Evolutionary conservation across 2,888 invertebrate genomes (phyloP).

Genomic region (Yponomeuta plumbellus): DNA sequence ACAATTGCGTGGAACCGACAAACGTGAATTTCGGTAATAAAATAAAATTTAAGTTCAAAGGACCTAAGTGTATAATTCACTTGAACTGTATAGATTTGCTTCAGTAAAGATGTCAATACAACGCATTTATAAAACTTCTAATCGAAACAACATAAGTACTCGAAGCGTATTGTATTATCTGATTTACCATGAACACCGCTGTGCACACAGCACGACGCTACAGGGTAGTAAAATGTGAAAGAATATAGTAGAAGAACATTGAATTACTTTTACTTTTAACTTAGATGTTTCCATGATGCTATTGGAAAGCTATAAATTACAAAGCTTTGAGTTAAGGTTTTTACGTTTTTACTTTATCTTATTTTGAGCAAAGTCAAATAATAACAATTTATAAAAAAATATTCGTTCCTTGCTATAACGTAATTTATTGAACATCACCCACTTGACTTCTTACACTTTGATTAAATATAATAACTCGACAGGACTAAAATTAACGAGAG

Average conservation of each 20-base stretch:
- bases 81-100: constrained; percentile 21
- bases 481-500: constrained; percentile 48
- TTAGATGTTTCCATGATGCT: constrained; percentile 15
- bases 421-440: background rate
- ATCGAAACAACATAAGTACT: background rate
- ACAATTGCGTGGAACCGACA: constrained; percentile 21
- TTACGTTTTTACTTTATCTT: background rate
- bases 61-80: too few species aligned
- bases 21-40: constrained; percentile 13
- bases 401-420: background rate
- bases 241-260: constrained; percentile 26
- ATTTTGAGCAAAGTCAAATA: background rate
- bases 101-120: constrained; percentile 36
- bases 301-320: constrained; percentile 22
- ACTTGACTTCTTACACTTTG: background rate
- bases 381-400: background rate
- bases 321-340: background rate
- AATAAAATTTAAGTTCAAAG: too few species aligned
- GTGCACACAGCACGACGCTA: constrained; percentile 42
- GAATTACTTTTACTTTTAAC: background rate
- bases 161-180: constrained; percentile 20
- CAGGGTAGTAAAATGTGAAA: constrained; percentile 30
- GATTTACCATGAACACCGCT: constrained; percentile 50
- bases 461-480: background rate
- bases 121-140: background rate